Percentiles rank a stretch among this genome's conserved stretches.
Conservation (phyloP, 1,140 invertebrate species). For the Drosophila oshimai region DNA sequence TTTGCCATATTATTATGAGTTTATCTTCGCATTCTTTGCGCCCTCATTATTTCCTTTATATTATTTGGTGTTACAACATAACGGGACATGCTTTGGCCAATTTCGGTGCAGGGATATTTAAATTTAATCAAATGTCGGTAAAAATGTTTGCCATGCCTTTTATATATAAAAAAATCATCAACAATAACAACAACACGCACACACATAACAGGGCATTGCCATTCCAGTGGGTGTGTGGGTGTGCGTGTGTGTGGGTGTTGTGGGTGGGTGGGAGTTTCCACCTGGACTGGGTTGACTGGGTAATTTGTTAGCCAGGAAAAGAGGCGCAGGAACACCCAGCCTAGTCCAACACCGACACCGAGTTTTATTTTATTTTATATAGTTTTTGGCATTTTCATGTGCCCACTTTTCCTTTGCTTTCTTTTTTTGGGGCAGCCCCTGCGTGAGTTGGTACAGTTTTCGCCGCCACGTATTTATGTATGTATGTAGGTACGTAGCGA, state of each 20-base stretch:
- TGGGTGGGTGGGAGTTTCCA: conserved; percentile 31
- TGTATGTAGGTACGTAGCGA: not conserved
- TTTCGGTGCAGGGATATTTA: conserved; percentile 75
- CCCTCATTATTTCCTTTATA: conserved; percentile 36
- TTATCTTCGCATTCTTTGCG: conserved; percentile 37
- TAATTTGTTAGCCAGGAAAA: conserved; percentile 68
- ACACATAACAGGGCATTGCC: conserved; percentile 50
- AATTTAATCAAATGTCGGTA: conserved; percentile 80
- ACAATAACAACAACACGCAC: conserved; percentile 43
- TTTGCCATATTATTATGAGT: conserved; percentile 27
- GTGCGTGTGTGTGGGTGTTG: conserved; percentile 7
- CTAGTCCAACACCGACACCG: conserved; percentile 60
- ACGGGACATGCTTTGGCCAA: conserved; percentile 61
- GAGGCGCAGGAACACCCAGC: conserved; percentile 21
- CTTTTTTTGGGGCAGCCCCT: conserved; percentile 28
- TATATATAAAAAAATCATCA: conserved; percentile 40
- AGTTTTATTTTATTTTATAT: conserved; percentile 77
- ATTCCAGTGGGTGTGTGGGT: conserved; percentile 14
- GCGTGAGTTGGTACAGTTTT: conserved; percentile 74
- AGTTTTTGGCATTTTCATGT: conserved; percentile 68
- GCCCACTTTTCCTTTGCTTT: conserved; percentile 22
- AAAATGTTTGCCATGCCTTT: conserved; percentile 72
- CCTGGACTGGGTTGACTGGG: conserved; percentile 67
- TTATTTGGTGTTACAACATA: conserved; percentile 55
- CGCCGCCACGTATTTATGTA: conserved; percentile 15